Conservation (phyloP, 2,888 invertebrate species). For the Lymantria monacha region DNA sequence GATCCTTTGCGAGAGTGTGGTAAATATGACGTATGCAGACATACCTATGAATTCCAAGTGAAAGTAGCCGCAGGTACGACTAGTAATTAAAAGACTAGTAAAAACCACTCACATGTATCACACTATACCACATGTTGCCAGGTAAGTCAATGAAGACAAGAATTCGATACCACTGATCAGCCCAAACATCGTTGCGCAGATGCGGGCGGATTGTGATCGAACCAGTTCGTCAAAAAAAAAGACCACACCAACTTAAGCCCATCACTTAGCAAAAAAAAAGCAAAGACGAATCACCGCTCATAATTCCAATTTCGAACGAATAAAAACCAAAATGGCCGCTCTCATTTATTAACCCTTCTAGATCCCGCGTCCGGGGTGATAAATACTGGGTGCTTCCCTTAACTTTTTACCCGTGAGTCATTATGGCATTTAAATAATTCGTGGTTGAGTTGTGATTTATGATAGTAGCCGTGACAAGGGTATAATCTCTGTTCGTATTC, state of each 20-base stretch:
- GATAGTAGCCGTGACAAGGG: constrained; percentile 62
- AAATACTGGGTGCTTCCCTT: constrained; percentile 67
- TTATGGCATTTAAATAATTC: constrained; percentile 82
- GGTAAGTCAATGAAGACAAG: too few species aligned
- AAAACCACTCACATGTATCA: too few species aligned
- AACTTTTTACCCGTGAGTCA: constrained; percentile 73
- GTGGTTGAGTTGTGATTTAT: constrained; percentile 68
- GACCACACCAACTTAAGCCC: constrained; percentile 35
- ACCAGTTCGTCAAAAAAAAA: background rate
- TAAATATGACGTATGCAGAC: too few species aligned
- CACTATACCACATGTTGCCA: too few species aligned
- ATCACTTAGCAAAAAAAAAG: constrained; percentile 45
- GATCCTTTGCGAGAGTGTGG: too few species aligned
- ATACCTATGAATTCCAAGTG: too few species aligned
- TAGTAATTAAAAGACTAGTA: too few species aligned
- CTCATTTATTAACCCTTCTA: constrained; percentile 74
- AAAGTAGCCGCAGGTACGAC: too few species aligned
- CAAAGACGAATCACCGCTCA: constrained; percentile 62
- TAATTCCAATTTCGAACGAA: constrained; percentile 68
- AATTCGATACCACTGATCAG: too few species aligned
- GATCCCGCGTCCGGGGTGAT: constrained; percentile 68
- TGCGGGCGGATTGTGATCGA: too few species aligned
- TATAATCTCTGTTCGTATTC: constrained; percentile 52
- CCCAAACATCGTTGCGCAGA: too few species aligned
- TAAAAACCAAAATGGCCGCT: constrained; percentile 71